Base-by-base conservation (phyloP, 2,888 invertebrate genomes). In the Sericinus montela region DNA sequence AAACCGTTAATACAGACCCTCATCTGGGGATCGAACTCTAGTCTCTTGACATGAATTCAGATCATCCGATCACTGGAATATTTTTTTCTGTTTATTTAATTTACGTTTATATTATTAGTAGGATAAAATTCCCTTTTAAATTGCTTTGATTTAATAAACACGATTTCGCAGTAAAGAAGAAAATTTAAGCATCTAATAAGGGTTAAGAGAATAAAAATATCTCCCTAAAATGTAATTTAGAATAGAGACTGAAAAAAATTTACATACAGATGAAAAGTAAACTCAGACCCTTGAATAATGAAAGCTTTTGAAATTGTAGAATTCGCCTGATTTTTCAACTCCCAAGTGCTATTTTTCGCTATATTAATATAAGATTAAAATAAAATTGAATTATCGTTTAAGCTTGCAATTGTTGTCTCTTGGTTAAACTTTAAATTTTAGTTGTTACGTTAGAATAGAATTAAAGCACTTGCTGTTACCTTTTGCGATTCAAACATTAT, bases 251-350 rank as follows among this genome's bases (percentile, higher is more conserved):
- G 13, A 32, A 30, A 45, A 50, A 53, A 54, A 62, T 62, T 60
- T 53, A 53, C 62, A 60, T 62, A 59, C 55, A 62, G 39, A 64
- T 64, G 58, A 61, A 62, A 62, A 56, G 57, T 50, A 61, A 61
- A 59, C 60, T 53, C 40, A 48, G 55, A 53, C 51, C 52, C 48
- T 30, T 45, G 45, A 45, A 47, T 36, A 41, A 45, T 45, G 58
- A 60, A 48, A 44, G 53, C 43, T 49, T 53, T 19, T 55, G 51
- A 49, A 55, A 55, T 56, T 56, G 53, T 53, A 51, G 52, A 55
- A 53, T 37, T 25, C 39, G 45, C n/a, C 19, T 9, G 48, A 41
- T 37, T 46, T 52, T 52, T 40, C 9, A 11, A n/a, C 15, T 1
- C 14, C 9, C 23, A 39, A 38, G 11, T 16, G 47, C 9, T 44